These are phyloP conservation scores for Sphaerophoria taeniata DNA, from an alignment of 2,888 invertebrate genomes.

Conservation along the genomic window DNA sequence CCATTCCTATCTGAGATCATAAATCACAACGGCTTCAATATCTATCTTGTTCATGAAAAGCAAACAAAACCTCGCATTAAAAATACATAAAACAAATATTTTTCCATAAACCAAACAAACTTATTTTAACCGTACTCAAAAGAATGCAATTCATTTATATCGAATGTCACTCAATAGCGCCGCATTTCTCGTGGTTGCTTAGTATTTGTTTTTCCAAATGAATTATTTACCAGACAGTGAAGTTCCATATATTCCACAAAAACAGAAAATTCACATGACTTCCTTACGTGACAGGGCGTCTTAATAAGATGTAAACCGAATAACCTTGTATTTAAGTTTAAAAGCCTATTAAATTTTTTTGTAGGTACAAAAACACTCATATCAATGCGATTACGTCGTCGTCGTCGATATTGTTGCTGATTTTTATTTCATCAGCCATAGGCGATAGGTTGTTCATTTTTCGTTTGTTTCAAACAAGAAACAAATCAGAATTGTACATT, in stretches of 20 bases:
- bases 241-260: background rate
- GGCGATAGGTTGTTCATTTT: background rate
- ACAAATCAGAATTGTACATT: background rate
- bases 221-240: background rate
- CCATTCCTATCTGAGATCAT: background rate
- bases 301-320: constrained; percentile 34
- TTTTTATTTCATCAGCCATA: constrained; percentile 28
- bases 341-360: constrained; percentile 19
- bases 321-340: constrained; percentile 29
- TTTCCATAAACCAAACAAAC: constrained; percentile 11
- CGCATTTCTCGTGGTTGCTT: background rate
- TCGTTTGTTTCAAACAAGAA: constrained; percentile 8
- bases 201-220: background rate
- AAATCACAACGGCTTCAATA: background rate
- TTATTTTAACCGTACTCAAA: background rate
- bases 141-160: constrained; percentile 25
- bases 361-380: constrained; percentile 27
- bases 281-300: constrained; percentile 35
- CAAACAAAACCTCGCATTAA: too few relatives aligned
- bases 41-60: too few relatives aligned
- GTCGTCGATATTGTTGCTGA: constrained; percentile 7
- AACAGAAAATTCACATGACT: constrained; percentile 16
- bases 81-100: background rate
- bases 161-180: constrained; percentile 28
- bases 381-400: constrained; percentile 37